Conservation (phyloP, 2,797 vertebrate species). For the Acropternis orthonyx region DNA sequence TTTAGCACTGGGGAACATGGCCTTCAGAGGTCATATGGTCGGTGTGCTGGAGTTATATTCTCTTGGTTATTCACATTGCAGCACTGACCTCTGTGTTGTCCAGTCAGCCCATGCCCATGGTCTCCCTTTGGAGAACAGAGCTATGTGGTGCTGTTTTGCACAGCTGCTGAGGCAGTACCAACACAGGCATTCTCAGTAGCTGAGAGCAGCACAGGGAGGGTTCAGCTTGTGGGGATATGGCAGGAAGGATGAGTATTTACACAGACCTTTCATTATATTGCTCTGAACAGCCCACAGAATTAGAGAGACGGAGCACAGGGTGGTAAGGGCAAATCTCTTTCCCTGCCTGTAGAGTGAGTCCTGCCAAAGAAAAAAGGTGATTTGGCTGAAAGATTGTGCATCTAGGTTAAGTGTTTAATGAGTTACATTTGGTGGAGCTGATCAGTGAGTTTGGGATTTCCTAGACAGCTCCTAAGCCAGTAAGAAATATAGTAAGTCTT, state of each 20-base stretch:
- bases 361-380: not conserved
- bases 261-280: not conserved
- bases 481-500: not conserved
- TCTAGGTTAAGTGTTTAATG: not conserved
- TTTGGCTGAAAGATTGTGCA: not conserved
- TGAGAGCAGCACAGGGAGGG: not conserved
- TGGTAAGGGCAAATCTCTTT: not conserved
- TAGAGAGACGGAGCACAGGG: not conserved
- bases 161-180: not conserved
- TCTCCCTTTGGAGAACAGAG: not conserved
- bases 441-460: not conserved
- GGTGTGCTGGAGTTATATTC: not conserved
- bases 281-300: not conserved
- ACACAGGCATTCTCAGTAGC: rapidly evolving
- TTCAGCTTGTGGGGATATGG: not conserved
- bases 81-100: not conserved
- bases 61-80: not conserved
- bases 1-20: not conserved
- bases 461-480: not conserved
- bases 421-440: not conserved
- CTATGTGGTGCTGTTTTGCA: not conserved
- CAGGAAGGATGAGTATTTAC: not conserved
- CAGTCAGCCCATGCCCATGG: not conserved
- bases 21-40: not conserved
- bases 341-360: not conserved